Percentiles rank a stretch among this genome's conserved stretches.
Conservation (phyloP, 2,113 vertebrate species). For the Dissostichus mawsoni region DNA sequence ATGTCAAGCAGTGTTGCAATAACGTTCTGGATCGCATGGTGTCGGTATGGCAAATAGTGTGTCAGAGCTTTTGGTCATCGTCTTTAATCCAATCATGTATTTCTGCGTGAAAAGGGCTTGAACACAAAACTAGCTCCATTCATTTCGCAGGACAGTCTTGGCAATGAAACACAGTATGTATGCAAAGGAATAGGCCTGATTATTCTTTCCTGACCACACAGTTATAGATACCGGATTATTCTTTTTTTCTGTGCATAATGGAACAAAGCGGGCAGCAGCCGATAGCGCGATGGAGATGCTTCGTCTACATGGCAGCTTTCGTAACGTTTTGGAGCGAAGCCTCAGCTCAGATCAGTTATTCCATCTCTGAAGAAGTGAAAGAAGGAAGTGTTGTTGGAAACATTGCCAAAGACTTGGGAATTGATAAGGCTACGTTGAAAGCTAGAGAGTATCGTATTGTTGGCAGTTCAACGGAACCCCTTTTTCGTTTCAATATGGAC, state of each 20-base stretch:
- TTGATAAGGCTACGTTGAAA: constrained; percentile 58
- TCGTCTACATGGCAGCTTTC: constrained; percentile 26
- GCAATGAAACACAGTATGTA: not conserved
- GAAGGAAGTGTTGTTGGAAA: constrained; percentile 73
- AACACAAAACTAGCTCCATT: not conserved
- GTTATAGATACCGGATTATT: not conserved
- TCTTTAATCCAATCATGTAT: constrained; percentile 8
- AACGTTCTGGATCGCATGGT: constrained; percentile 39
- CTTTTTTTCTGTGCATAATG: constrained; percentile 18
- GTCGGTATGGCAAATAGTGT: constrained; percentile 23
- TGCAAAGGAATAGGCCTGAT: not conserved
- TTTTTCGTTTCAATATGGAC: constrained; percentile 67
- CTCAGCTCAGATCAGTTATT: constrained; percentile 73
- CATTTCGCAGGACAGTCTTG: not conserved
- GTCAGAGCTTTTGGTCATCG: not conserved
- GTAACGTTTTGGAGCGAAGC: constrained; percentile 52
- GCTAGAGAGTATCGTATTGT: constrained; percentile 73
- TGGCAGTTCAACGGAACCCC: constrained; percentile 52
- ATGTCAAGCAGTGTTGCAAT: constrained; percentile 7
- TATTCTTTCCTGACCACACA: not conserved
- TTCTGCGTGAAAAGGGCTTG: not conserved
- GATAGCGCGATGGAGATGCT: constrained; percentile 31
- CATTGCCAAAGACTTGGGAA: constrained; percentile 74
- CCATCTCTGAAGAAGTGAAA: constrained; percentile 72
- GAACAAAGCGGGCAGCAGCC: constrained; percentile 40